These are phyloP conservation scores for Idris sp. DNA, from an alignment of 1,140 invertebrate genomes.

Conservation along the genomic window DNA sequence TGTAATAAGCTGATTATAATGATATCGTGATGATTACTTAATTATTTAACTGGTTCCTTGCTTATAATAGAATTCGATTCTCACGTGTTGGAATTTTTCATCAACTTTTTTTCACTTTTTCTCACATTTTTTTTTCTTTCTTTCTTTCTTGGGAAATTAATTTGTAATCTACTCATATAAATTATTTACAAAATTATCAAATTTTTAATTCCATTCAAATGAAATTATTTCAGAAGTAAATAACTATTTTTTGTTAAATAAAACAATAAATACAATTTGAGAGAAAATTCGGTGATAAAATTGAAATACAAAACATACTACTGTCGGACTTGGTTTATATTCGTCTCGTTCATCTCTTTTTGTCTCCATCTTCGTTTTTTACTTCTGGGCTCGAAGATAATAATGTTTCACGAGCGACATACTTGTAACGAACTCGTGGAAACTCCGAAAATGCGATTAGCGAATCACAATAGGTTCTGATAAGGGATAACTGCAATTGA, in stretches of 20 bases:
- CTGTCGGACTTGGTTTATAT: too few relatives aligned
- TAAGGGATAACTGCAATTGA: constrained; percentile 63
- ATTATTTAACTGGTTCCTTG: constrained; percentile 43
- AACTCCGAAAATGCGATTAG: constrained; percentile 62
- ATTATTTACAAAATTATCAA: too few relatives aligned
- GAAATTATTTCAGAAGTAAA: too few relatives aligned
- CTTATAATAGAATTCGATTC: constrained; percentile 46
- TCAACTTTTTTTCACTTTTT: constrained; percentile 7
- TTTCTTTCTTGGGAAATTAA: constrained; percentile 16
- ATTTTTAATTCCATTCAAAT: too few relatives aligned
- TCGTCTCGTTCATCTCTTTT: constrained; percentile 1
- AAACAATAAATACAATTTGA: too few relatives aligned
- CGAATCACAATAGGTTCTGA: constrained; percentile 62
- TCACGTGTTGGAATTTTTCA: constrained; percentile 36
- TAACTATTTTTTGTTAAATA: too few relatives aligned
- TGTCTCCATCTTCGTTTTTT: constrained; percentile 35
- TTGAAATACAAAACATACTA: too few relatives aligned
- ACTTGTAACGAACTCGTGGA: constrained; percentile 62
- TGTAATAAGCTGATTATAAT: constrained; percentile 54
- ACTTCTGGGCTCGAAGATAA: constrained; percentile 39
- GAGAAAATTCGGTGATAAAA: too few relatives aligned
- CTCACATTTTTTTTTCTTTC: constrained; percentile 4
- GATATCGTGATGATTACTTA: constrained; percentile 53
- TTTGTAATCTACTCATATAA: too few relatives aligned
- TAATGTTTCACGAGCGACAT: constrained; percentile 59